phyloP scores from a whole-genome alignment of 2,113 vertebrate genomes.

The Nanorana parkeri region DNA sequence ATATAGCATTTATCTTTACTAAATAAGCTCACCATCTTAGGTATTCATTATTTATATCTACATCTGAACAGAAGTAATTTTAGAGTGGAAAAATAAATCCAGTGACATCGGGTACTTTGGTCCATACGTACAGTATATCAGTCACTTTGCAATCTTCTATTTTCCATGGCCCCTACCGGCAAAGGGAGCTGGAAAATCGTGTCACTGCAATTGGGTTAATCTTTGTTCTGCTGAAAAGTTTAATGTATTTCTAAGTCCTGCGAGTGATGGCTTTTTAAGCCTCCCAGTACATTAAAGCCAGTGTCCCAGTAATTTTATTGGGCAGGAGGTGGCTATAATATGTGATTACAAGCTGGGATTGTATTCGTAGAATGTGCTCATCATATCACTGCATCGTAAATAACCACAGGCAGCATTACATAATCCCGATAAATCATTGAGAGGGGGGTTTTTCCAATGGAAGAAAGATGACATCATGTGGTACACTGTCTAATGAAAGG shows the following conservation, averaged over 20 bases:
- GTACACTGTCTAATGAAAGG: conserved; percentile 61
- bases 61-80: background rate
- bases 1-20: no score
- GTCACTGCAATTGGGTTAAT: background rate
- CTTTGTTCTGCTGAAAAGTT: conserved; percentile 9
- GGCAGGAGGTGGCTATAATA: conserved; percentile 22
- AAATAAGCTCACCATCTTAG: background rate
- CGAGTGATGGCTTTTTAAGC: background rate
- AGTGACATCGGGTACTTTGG: no score
- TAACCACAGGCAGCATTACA: conserved; percentile 58
- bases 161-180: background rate
- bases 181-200: background rate
- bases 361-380: conserved; percentile 58
- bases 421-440: conserved; percentile 63
- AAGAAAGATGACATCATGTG: conserved; percentile 66
- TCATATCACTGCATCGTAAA: conserved; percentile 55
- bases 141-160: no score
- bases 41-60: background rate
- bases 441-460: conserved; percentile 67
- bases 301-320: conserved; percentile 50
- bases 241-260: conserved; percentile 15
- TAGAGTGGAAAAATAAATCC: background rate
- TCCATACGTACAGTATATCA: no score
- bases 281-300: background rate
- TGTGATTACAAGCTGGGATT: conserved; percentile 52